Percentiles rank a stretch among this genome's conserved stretches.
Evolutionary conservation across 2,113 vertebrate species (phyloP).

Genomic region (Otis tarda): DNA sequence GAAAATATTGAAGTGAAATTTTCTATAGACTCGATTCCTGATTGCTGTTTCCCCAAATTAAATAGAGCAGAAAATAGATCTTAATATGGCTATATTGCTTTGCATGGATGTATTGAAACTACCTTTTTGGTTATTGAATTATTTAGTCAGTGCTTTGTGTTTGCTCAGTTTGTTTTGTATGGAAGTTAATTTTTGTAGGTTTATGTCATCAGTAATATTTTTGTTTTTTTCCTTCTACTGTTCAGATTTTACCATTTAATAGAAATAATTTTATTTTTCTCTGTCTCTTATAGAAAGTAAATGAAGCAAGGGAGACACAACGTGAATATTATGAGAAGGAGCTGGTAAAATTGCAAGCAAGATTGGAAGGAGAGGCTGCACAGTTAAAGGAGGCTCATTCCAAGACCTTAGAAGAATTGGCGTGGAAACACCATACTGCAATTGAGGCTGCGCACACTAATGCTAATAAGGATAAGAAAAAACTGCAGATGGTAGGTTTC

Average conservation of each 20-base stretch:
- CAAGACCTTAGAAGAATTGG: slow-evolving; percentile 89
- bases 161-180: background rate
- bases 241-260: background rate
- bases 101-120: background rate
- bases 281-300: slow-evolving; percentile 80
- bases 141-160: background rate
- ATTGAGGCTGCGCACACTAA: slow-evolving; percentile 85
- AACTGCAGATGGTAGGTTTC: slow-evolving; percentile 85
- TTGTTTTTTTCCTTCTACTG: background rate
- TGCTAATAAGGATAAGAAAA: slow-evolving; percentile 88
- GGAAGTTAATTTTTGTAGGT: background rate
- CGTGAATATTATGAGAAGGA: slow-evolving; percentile 89
- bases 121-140: background rate
- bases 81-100: background rate
- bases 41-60: background rate
- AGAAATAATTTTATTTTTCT: background rate
- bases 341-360: slow-evolving; percentile 80
- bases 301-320: slow-evolving; percentile 86
- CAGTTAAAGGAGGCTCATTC: slow-evolving; percentile 90
- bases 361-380: slow-evolving; percentile 86
- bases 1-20: background rate
- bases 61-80: background rate
- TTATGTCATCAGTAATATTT: background rate
- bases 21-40: background rate
- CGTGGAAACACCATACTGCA: slow-evolving; percentile 88